Base-by-base conservation (phyloP, 2,797 vertebrate species). In the Clarias pachynema region DNA sequence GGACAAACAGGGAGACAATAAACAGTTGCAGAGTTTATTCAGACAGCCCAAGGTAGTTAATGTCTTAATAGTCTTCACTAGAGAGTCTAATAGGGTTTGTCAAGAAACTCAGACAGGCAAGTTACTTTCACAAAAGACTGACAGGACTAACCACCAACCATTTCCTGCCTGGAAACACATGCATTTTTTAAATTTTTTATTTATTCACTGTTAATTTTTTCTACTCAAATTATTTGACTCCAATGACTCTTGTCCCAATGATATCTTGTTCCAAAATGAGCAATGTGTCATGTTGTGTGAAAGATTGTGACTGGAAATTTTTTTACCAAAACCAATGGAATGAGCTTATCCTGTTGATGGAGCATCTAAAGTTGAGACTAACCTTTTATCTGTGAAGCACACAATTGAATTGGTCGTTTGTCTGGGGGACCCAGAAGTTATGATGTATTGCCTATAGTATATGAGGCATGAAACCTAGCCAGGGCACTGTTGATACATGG, bases 1-100 rank as follows among this genome's bases (percentile, higher is more conserved):
- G 92, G 91, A 94, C 91, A 88, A 88, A 87, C 80, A 81, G 62
- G 84, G 56, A 63, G 66, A 77, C 18, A 49, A 86, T 86, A 89
- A 89, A 87, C 82, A 90, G 84, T 82, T 66, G n/a, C 37, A 79
- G 70, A 49, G 40, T 86, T 81, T 85, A 79, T 87, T 87, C 73
- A 82, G 49, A 31, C 18, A 80, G 49, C 57, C 59, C 18, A 66
- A 77, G 57, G 10, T 26, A 63, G n/a, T 49, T 79, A 44, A 65
- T 22, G 44, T 63, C 63, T 80, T 53, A 65, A 31, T 53, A 81
- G 26, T 81, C n/a, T 81, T 31, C 9, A 66, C 44, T 66, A 15
- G 15, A 26, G 9, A 66, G 79, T 66, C 26, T 53, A 22, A 0
- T 81, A 31, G 20, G 20, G 22, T 34, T 59, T 59, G 53, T 56